Base-by-base conservation (phyloP, 2,797 vertebrate species). In the Xerus rutilus region DNA sequence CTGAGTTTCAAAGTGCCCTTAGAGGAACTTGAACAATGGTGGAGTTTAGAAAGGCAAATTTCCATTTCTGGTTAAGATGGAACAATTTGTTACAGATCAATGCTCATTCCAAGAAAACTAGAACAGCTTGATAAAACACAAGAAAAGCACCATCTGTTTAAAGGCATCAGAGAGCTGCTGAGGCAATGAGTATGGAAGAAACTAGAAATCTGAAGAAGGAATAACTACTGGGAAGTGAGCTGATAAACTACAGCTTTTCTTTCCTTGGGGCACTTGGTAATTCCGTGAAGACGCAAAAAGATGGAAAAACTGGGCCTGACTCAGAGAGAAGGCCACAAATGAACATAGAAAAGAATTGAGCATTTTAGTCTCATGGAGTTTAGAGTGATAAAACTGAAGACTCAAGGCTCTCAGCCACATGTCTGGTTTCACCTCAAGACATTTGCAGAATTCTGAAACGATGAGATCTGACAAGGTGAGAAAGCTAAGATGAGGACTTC, bases 41-140 rank as follows among this genome's bases (percentile, higher is more conserved):
- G 20, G 43, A 62, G 18, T 23, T 64, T 39, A 52, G 52, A 65
- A n/a, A 78, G n/a, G 10, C 45, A 82, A 90, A 83, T 73, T 83
- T 72, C 35, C 20, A 83, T 30, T 54, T 83, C 62, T 77, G 14
- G 64, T 83, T 72, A 93, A 77, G 57, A 67, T 67, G 45, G 28
- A 83, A 96, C 12, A 82, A 30, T 87, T 25, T 54, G 45, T 74
- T 74, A 82, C n/a, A 93, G 43, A 78, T 88, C 54, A 54, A 20
- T 3, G 57, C 7, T 64, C 59, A 69, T 39, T 49, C 45, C 32
- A 85, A 74, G 43, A 91, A 59, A 89, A 54, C 18, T 59, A 73
- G 57, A 77, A 72, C 77, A 78, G 7, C 77, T 77, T 83, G n/a
- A 65, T 39, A 7, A 54, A 86, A 78, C 30, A 43, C 43, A 89